Percentiles rank a stretch among this genome's conserved stretches.
Evolutionary conservation across 2,888 invertebrate species (phyloP).

Genomic region (Octonoba sinensis): DNA sequence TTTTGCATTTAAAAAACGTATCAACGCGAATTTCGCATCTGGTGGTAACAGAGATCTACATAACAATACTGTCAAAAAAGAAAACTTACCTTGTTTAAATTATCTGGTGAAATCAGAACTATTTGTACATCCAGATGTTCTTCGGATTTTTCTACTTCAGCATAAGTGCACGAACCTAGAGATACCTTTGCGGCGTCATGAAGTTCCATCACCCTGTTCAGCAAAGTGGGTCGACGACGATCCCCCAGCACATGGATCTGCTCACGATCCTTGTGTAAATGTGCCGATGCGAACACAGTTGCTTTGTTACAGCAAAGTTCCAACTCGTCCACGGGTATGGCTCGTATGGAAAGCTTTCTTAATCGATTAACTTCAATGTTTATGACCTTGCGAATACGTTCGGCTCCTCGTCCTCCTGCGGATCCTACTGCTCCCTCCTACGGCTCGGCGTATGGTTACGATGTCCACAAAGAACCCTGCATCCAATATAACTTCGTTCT

Average conservation of each 20-base stretch:
- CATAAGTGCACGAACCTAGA: neutral
- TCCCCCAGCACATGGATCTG: neutral
- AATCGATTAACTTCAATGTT: neutral
- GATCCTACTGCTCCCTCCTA: too few species aligned
- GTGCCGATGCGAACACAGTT: neutral
- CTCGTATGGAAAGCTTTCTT: neutral
- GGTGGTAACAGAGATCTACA: too few species aligned
- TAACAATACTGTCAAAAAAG: neutral
- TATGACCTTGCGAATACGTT: neutral
- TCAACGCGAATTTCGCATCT: too few species aligned
- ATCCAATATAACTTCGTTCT: neutral
- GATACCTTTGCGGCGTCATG: neutral
- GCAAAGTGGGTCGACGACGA: neutral
- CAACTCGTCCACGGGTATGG: neutral
- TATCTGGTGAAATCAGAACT: neutral
- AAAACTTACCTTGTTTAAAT: constrained; percentile 8
- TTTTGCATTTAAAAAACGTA: too few species aligned
- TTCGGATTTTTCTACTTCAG: neutral
- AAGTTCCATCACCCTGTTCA: neutral
- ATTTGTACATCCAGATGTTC: constrained; percentile 8
- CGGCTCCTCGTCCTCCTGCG: too few species aligned
- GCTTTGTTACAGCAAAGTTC: neutral
- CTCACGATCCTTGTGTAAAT: neutral
- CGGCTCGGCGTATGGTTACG: neutral
- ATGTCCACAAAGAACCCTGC: neutral